These are phyloP conservation scores for Cherax destructor DNA, from an alignment of 1,140 invertebrate genomes.

Conservation along the genomic window DNA sequence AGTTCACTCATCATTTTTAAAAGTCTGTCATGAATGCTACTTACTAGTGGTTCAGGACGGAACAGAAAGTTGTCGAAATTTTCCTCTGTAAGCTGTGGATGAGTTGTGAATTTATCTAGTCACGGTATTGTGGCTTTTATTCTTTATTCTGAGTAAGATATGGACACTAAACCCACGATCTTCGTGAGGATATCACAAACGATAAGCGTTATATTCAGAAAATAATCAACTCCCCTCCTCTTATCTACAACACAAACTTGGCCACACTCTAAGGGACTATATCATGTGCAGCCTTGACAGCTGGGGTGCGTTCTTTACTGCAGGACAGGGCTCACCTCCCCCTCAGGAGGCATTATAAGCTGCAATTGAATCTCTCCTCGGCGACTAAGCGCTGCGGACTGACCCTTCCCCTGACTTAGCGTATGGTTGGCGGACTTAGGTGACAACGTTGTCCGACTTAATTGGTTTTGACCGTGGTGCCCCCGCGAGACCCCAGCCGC, in stretches of 20 bases:
- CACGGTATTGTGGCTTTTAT: neutral
- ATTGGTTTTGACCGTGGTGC: constrained; percentile 58
- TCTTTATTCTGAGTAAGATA: neutral
- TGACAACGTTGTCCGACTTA: constrained; percentile 63
- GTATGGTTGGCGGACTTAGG: constrained; percentile 58
- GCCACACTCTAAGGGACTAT: neutral
- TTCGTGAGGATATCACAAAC: neutral
- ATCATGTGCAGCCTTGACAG: neutral
- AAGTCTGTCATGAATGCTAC: too few relatives aligned
- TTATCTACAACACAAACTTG: neutral
- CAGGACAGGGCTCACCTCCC: neutral
- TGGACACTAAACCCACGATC: neutral
- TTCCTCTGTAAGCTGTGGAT: too few relatives aligned
- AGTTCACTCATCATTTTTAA: too few relatives aligned
- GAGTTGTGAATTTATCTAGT: too few relatives aligned
- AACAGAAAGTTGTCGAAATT: too few relatives aligned
- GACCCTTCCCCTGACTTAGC: constrained; percentile 42
- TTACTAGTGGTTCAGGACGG: too few relatives aligned
- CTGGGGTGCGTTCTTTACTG: neutral
- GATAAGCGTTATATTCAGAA: neutral
- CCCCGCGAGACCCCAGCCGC: constrained; percentile 30
- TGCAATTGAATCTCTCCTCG: constrained; percentile 37
- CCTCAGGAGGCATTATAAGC: constrained; percentile 37
- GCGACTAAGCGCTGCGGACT: constrained; percentile 24
- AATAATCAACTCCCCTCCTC: neutral